Conservation (phyloP, 2,888 invertebrate species). For the Heliconius aoede region DNA sequence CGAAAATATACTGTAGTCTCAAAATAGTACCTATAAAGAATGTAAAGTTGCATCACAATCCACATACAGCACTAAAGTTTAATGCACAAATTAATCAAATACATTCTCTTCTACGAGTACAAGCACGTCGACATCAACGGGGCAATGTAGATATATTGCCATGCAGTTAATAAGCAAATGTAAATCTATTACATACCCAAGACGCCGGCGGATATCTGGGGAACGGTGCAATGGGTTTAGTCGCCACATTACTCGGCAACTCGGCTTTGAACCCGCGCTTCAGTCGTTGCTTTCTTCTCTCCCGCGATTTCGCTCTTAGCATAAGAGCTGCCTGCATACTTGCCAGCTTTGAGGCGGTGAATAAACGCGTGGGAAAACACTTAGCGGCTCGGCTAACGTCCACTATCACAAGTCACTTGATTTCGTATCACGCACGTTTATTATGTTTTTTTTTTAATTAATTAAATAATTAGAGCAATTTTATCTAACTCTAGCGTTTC, state of each 20-base stretch:
- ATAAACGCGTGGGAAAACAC: constrained; percentile 59
- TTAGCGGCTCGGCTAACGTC: constrained; percentile 53
- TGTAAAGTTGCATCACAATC: neutral
- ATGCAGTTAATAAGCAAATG: constrained; percentile 40
- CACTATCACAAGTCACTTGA: constrained; percentile 44
- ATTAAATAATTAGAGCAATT: constrained; percentile 49
- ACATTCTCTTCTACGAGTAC: constrained; percentile 44
- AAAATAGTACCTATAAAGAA: constrained; percentile 9
- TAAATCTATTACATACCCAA: constrained; percentile 82
- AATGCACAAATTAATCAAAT: constrained; percentile 9
- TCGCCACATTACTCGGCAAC: constrained; percentile 94
- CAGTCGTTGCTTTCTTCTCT: constrained; percentile 90
- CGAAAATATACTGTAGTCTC: constrained; percentile 9
- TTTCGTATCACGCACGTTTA: constrained; percentile 41
- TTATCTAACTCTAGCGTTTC: constrained; percentile 63
- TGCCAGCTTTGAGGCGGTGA: constrained; percentile 83
- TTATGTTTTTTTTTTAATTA: constrained; percentile 14
- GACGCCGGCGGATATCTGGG: constrained; percentile 93
- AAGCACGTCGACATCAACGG: constrained; percentile 43
- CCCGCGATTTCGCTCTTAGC: constrained; percentile 95
- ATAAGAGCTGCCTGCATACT: constrained; percentile 97
- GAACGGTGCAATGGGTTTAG: constrained; percentile 93
- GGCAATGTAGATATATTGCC: constrained; percentile 40
- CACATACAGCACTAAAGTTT: constrained; percentile 25
- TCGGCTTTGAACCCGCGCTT: constrained; percentile 89